These are phyloP conservation scores for Chesias legatella DNA, from an alignment of 2,888 invertebrate genomes.

Conservation along the genomic window DNA sequence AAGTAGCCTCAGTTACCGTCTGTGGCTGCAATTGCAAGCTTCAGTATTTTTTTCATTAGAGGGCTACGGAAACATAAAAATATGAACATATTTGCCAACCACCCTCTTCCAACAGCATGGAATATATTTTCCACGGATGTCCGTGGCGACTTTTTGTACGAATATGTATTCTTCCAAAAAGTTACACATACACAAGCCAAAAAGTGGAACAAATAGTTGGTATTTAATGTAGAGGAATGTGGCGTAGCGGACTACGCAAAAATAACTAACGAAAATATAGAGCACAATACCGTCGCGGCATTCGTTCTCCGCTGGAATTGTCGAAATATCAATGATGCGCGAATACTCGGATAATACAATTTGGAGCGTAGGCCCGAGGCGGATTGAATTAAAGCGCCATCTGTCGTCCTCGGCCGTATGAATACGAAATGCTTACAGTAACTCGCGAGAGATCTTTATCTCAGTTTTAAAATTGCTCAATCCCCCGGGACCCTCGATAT, in stretches of 20 bases:
- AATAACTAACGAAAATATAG: constrained; percentile 29
- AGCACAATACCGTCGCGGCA: constrained; percentile 38
- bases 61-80: neutral
- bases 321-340: constrained; percentile 80
- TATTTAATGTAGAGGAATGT: constrained; percentile 1
- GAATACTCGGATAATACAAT: constrained; percentile 77
- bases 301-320: constrained; percentile 60
- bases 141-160: too few species aligned
- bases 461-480: constrained; percentile 78
- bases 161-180: too few species aligned
- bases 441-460: constrained; percentile 74
- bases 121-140: too few species aligned
- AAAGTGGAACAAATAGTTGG: neutral
- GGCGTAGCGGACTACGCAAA: constrained; percentile 34
- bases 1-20: too few species aligned
- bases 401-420: constrained; percentile 75
- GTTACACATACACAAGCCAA: too few species aligned
- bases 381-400: constrained; percentile 78
- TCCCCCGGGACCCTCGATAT: constrained; percentile 67
- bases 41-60: too few species aligned
- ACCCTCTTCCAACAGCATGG: neutral
- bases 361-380: constrained; percentile 75
- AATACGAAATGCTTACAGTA: constrained; percentile 75
- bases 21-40: too few species aligned
- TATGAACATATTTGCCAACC: neutral